phyloP scores from a whole-genome alignment of 2,113 vertebrate genomes.

The Cottus gobio region DNA sequence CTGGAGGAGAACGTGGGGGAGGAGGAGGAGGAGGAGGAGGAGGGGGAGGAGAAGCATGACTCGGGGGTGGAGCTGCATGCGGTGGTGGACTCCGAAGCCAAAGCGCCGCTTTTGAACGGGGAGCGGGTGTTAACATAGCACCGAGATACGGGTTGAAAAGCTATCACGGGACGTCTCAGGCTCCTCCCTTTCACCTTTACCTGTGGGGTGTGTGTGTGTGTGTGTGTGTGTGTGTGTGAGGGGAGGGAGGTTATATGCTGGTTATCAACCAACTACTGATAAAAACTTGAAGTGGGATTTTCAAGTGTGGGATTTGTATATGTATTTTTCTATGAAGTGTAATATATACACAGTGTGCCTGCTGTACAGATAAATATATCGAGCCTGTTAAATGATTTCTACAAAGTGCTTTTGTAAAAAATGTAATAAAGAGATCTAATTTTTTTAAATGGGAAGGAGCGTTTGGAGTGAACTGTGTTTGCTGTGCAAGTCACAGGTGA shows the following conservation, averaged over 20 bases:
- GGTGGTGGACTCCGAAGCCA: slow-evolving; percentile 62
- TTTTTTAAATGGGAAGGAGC: slow-evolving; percentile 50
- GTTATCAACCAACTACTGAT: slow-evolving; percentile 56
- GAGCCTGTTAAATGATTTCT: slow-evolving; percentile 57
- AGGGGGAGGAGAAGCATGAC: slow-evolving; percentile 35
- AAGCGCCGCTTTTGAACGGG: slow-evolving; percentile 52
- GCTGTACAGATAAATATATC: slow-evolving; percentile 60
- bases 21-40: slow-evolving; percentile 26
- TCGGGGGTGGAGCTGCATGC: slow-evolving; percentile 65
- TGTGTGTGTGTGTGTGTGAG: slow-evolving; percentile 27
- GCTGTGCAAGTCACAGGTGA: slow-evolving; percentile 74
- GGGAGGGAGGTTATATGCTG: slow-evolving; percentile 32
- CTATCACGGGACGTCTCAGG: slow-evolving; percentile 45
- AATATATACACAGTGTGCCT: slow-evolving; percentile 72
- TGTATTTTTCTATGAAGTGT: slow-evolving; percentile 63
- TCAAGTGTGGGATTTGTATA: slow-evolving; percentile 64
- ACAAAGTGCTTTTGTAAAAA: slow-evolving; percentile 54
- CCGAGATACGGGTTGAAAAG: slow-evolving; percentile 23
- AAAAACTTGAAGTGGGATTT: slow-evolving; percentile 73
- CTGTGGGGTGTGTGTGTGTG: slow-evolving; percentile 13
- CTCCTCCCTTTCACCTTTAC: neutral
- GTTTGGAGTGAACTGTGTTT: slow-evolving; percentile 55
- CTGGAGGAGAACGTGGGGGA: slow-evolving; percentile 4
- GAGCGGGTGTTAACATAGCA: slow-evolving; percentile 63
- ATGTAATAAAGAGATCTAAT: slow-evolving; percentile 60